Evolutionary conservation across 2,888 invertebrate genomes (phyloP).

Genomic region (Desoria tigrina): DNA sequence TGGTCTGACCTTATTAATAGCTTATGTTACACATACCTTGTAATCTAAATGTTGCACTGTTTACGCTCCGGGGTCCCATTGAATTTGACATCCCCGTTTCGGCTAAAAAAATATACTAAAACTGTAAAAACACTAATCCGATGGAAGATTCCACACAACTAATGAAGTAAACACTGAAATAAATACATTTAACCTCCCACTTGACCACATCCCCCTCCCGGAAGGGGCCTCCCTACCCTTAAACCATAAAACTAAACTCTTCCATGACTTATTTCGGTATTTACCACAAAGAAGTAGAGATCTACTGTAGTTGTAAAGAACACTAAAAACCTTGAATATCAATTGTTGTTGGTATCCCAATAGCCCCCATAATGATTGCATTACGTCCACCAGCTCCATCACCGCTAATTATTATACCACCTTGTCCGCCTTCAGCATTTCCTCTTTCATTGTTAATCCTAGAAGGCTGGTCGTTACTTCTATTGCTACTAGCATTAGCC

Average conservation of each 20-base stretch:
- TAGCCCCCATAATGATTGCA: conserved; percentile 48
- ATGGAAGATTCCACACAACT: too few relatives aligned
- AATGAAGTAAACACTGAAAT: too few relatives aligned
- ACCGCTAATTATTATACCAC: conserved; percentile 41
- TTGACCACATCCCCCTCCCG: too few relatives aligned
- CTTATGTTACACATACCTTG: conserved; percentile 24
- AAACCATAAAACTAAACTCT: too few relatives aligned
- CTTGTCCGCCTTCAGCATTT: conserved; percentile 29
- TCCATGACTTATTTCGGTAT: too few relatives aligned
- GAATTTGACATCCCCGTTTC: conserved; percentile 5
- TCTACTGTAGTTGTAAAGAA: too few relatives aligned
- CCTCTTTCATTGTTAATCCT: conserved; percentile 27
- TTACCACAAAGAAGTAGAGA: too few relatives aligned
- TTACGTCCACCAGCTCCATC: conserved; percentile 32
- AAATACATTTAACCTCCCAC: too few relatives aligned
- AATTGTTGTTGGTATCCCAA: conserved; percentile 39
- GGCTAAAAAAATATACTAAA: conserved; percentile 7
- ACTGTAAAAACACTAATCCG: too few relatives aligned
- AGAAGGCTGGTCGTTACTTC: conserved; percentile 44
- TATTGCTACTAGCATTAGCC: conserved; percentile 54
- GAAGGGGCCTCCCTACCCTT: too few relatives aligned
- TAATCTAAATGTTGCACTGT: conserved; percentile 46
- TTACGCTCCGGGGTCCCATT: conserved; percentile 15
- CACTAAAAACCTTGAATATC: conserved; percentile 34
- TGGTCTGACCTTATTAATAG: neutral